Evolutionary conservation across 2,888 invertebrate genomes (phyloP).

Genomic region (Mesopsocus fuscifrons): DNA sequence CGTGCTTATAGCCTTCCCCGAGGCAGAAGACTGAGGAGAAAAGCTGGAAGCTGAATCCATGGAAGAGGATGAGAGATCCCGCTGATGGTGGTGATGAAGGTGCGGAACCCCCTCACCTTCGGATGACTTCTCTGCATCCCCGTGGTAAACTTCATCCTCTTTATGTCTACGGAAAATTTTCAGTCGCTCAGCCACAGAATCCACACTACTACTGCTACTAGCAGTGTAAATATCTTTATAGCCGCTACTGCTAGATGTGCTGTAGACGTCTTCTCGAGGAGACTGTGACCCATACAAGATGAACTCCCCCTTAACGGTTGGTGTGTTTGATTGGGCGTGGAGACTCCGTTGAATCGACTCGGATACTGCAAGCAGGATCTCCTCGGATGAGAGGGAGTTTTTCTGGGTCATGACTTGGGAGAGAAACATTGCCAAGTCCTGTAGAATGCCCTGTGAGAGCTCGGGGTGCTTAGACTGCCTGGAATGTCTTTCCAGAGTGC

Average conservation of each 20-base stretch:
- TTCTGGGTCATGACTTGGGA: slow-evolving; percentile 5
- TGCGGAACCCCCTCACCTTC: not conserved
- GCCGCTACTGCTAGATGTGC: slow-evolving; percentile 22
- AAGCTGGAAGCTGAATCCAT: slow-evolving; percentile 16
- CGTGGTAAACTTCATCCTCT: not conserved
- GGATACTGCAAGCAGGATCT: not conserved
- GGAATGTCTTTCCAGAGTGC: not conserved
- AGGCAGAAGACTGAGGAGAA: slow-evolving; percentile 15
- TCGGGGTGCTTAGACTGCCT: not conserved
- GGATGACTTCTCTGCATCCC: not conserved
- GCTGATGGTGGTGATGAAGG: slow-evolving; percentile 6
- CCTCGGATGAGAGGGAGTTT: not conserved
- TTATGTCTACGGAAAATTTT: slow-evolving; percentile 3
- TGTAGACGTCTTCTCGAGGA: not conserved
- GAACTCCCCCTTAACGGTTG: not conserved
- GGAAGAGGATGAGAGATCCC: slow-evolving; percentile 14
- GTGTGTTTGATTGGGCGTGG: not conserved
- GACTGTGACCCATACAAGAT: not conserved
- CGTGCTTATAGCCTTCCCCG: slow-evolving; percentile 15
- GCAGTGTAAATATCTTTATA: slow-evolving; percentile 21
- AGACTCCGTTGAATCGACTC: slow-evolving; percentile 5
- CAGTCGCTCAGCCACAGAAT: slow-evolving; percentile 1
- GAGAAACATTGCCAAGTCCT: slow-evolving; percentile 1
- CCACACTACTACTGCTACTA: slow-evolving; percentile 1
- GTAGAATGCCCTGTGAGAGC: slow-evolving; percentile 1